A percentile compares a stretch with the other conserved stretches of the same genome.
Evolutionary conservation across 2,113 vertebrate genomes (phyloP).

Genomic region (Gavialis gangeticus): DNA sequence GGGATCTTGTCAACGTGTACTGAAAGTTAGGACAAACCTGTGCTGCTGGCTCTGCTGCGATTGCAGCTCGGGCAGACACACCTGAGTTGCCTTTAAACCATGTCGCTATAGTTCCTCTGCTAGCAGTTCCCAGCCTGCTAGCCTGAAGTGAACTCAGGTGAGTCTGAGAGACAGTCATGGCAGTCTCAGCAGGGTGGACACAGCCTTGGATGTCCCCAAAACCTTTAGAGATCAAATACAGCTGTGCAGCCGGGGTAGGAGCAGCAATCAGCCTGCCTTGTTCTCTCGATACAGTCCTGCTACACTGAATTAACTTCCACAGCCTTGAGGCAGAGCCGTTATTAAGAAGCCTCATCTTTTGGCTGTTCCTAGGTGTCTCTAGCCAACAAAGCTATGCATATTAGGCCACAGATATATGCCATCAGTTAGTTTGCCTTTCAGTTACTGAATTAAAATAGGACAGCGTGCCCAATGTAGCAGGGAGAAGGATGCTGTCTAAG

Average conservation of each 20-base stretch:
- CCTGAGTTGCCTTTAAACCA: background rate
- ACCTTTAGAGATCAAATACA: background rate
- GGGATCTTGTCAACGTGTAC: background rate
- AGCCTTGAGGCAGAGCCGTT: background rate
- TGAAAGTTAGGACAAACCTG: no score
- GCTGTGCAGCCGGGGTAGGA: background rate
- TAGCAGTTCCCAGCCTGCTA: background rate
- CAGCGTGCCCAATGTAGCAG: background rate
- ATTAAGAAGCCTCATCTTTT: background rate
- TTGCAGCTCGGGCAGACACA: rapidly evolving
- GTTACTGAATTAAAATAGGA: slow-evolving; percentile 4
- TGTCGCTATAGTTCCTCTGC: no score
- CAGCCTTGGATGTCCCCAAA: background rate
- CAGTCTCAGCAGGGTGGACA: background rate
- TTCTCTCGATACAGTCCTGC: background rate
- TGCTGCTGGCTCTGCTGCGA: background rate
- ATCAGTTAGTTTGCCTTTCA: slow-evolving; percentile 2
- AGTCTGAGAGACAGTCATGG: background rate
- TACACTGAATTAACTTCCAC: background rate
- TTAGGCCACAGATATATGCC: background rate
- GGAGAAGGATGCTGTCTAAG: background rate
- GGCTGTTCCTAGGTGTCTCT: background rate
- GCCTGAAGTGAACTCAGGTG: background rate
- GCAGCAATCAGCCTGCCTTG: background rate
- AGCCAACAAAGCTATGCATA: background rate